Percentiles rank a stretch among this genome's conserved stretches.
Evolutionary conservation across 2,113 vertebrate genomes (phyloP).

Genomic region (Herpailurus yagouaroundi): DNA sequence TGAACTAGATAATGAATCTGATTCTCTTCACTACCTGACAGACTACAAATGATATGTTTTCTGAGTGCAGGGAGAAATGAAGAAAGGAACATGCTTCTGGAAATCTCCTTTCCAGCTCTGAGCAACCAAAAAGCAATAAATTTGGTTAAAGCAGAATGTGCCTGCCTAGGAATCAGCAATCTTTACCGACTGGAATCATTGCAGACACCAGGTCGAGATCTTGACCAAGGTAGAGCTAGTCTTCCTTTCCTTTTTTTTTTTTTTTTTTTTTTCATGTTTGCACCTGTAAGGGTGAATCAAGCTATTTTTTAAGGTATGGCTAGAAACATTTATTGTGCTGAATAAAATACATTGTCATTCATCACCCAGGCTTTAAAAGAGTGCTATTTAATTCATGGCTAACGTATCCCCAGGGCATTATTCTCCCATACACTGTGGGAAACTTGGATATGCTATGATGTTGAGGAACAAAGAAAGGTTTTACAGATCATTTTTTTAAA

Average conservation of each 20-base stretch:
- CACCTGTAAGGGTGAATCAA: not conserved
- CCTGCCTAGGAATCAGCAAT: not conserved
- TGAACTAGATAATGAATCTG: not conserved
- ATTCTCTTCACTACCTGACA: not conserved
- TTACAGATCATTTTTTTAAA: not conserved
- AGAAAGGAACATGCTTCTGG: not conserved
- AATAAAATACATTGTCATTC: not conserved
- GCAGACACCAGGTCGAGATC: not conserved
- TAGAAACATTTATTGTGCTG: not conserved
- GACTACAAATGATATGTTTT: not conserved
- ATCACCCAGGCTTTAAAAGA: not conserved
- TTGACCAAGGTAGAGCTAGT: not conserved
- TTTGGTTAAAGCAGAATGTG: not conserved
- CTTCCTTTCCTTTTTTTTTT: not conserved
- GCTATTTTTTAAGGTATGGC: not conserved
- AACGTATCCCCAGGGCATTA: not conserved
- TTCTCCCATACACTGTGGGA: not conserved
- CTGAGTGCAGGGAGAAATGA: not conserved
- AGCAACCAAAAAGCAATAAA: not conserved
- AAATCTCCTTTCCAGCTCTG: not conserved
- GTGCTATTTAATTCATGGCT: conserved; percentile 13
- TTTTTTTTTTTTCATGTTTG: not conserved
- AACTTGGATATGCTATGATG: not conserved
- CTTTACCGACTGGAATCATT: not conserved
- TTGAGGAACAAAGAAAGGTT: not conserved